Evolutionary conservation across 2,113 vertebrate genomes (phyloP), one percentile per base, ranked within the genome.

Genomic region (Corvus hawaiiensis): DNA sequence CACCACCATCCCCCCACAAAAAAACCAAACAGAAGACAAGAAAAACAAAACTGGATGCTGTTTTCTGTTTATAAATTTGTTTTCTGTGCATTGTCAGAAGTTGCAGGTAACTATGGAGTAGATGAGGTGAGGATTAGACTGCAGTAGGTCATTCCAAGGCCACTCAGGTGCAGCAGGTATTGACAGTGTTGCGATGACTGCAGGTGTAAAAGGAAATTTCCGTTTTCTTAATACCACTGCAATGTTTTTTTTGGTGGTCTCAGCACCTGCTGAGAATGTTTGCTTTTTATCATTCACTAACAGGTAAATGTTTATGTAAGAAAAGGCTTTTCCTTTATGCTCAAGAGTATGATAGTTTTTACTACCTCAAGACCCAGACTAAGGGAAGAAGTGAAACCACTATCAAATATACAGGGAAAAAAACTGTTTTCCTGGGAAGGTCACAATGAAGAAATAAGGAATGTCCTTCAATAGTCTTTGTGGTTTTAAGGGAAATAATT

Each of bases 1-100:
- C n/a, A 61, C 18, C n/a, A 59, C 10, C 11, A 21, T 13, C 5
- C 7, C 30, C 4, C 2, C 3, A 4, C 6, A n/a, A 56, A 37
- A 37, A 20, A 19, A 2, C 1, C 16, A 59, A 74, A 27, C 11
- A 28, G 27, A 48, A 35, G 20, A 4, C 9, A 71, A 59, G 23
- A 52, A 69, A 44, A 77, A 10, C 9, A 32, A 77, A 62, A 14
- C 8, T 35, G 19, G 23, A 26, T 41, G 13, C 17, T 81, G 17
- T 54, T 72, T 63, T 80, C 44, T 80, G 23, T 44, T 80, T 87
- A 58, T 6, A 51, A 28, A 21, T n/a, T 49, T 84, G 3, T 55
- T 88, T 75, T 73, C 59, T 61, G 11, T 35, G 26, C 49, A 9
- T 56, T 61, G 43, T 56, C 28, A 71, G 55, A 77, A 80, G 23